phyloP scores from a whole-genome alignment of 2,113 vertebrate genomes.

The Sinocyclocheilus maitianheensis region DNA sequence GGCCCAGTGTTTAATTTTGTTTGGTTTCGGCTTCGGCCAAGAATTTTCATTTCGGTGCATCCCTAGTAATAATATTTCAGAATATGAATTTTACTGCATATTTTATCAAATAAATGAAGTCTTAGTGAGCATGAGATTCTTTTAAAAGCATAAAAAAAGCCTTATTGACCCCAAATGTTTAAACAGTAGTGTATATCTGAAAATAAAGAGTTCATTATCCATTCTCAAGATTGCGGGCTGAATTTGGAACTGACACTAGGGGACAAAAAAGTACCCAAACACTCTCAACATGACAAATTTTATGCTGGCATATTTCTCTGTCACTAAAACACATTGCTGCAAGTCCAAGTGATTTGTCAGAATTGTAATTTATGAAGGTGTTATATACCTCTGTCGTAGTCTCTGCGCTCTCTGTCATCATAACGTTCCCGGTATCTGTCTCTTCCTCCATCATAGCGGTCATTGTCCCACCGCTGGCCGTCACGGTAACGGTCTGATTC shows the following conservation, averaged over 20 bases:
- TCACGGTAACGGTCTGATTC: slow-evolving; percentile 85
- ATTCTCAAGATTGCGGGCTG: not conserved
- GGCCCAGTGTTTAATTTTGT: no score
- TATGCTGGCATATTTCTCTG: no score
- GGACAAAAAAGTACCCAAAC: not conserved
- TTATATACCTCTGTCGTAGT: slow-evolving; percentile 83
- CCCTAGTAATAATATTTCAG: no score
- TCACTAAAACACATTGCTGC: not conserved
- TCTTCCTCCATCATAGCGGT: slow-evolving; percentile 78
- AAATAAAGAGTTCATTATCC: not conserved
- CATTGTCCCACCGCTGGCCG: slow-evolving; percentile 80
- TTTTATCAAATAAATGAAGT: not conserved
- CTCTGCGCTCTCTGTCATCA: slow-evolving; percentile 81
- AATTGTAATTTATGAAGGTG: not conserved
- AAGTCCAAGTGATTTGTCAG: not conserved
- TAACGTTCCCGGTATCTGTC: slow-evolving; percentile 84
- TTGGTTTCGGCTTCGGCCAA: no score
- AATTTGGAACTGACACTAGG: no score
- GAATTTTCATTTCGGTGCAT: no score
- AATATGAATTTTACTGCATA: no score
- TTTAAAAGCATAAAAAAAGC: not conserved
- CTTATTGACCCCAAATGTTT: no score
- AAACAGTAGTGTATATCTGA: not conserved
- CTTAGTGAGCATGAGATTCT: not conserved
- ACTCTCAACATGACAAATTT: not conserved